A percentile compares a stretch with the other conserved stretches of the same genome.
phyloP scores from a whole-genome alignment of 2,888 invertebrate genomes.

The Agrochola litura region DNA sequence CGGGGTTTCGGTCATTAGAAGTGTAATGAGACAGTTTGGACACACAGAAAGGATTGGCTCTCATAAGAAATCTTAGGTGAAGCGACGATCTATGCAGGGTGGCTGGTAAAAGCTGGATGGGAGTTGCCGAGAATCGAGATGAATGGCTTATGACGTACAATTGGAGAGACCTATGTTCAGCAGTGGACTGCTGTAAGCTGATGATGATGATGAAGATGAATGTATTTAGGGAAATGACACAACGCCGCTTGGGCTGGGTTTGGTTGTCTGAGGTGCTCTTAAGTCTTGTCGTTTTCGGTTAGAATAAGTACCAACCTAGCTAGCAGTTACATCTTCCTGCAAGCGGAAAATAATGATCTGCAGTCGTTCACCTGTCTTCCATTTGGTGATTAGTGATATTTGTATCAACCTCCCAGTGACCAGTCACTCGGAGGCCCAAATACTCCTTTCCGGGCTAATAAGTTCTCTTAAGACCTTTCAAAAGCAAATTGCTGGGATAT shows the following conservation, averaged over 20 bases:
- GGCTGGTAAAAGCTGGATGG: neutral
- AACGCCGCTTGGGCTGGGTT: neutral
- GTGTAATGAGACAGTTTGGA: no score
- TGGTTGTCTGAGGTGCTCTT: neutral
- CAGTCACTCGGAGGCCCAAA: no score
- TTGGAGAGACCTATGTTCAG: neutral
- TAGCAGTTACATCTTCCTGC: neutral
- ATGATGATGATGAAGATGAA: neutral
- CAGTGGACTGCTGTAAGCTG: neutral
- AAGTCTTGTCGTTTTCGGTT: no score
- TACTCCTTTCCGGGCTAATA: neutral
- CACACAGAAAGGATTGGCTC: no score
- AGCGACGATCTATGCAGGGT: neutral
- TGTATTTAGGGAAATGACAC: neutral
- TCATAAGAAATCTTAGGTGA: neutral
- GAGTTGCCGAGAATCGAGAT: neutral
- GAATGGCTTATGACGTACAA: neutral
- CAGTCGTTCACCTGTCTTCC: neutral
- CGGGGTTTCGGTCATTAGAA: no score
- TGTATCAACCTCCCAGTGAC: no score
- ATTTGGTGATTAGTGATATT: neutral
- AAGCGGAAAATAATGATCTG: neutral
- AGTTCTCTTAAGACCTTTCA: neutral
- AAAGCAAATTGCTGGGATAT: neutral
- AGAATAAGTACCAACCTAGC: neutral